Percentiles rank a stretch among this genome's conserved stretches.
Conservation (phyloP, 2,888 invertebrate genomes). For the Pseudolycoriella hygida region DNA sequence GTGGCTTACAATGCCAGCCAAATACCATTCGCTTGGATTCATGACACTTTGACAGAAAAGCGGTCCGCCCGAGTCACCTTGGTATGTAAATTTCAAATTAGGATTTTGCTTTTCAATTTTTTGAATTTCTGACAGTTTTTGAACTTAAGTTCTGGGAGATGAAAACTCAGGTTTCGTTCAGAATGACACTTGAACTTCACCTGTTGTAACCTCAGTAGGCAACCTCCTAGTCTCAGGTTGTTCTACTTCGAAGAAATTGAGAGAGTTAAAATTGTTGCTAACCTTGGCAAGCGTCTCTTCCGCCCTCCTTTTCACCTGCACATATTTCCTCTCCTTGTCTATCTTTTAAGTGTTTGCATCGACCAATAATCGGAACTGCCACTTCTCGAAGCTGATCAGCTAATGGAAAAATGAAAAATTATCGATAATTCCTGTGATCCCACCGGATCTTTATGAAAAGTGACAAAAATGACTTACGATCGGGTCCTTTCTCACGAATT, state of each 20-base stretch:
- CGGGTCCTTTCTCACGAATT: slow-evolving; percentile 52
- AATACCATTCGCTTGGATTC: slow-evolving; percentile 51
- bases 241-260: too few relatives aligned
- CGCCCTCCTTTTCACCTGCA: slow-evolving; percentile 56
- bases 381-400: slow-evolving; percentile 72
- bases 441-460: too few relatives aligned
- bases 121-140: too few relatives aligned
- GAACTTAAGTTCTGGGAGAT: too few relatives aligned
- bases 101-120: too few relatives aligned
- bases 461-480: slow-evolving; percentile 40
- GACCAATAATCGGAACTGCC: slow-evolving; percentile 47
- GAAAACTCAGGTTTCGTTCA: too few relatives aligned
- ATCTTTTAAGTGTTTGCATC: slow-evolving; percentile 49
- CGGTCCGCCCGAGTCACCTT: slow-evolving; percentile 56
- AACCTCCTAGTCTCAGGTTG: too few relatives aligned
- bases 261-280: too few relatives aligned
- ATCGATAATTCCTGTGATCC: background rate
- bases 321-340: slow-evolving; percentile 51
- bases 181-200: too few relatives aligned
- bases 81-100: background rate
- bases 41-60: slow-evolving; percentile 57
- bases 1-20: slow-evolving; percentile 72
- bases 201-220: too few relatives aligned
- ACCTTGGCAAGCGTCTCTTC: slow-evolving; percentile 65
- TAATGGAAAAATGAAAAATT: slow-evolving; percentile 21